phyloP scores from a whole-genome alignment of 2,797 vertebrate species.

The Sylvia borin region DNA sequence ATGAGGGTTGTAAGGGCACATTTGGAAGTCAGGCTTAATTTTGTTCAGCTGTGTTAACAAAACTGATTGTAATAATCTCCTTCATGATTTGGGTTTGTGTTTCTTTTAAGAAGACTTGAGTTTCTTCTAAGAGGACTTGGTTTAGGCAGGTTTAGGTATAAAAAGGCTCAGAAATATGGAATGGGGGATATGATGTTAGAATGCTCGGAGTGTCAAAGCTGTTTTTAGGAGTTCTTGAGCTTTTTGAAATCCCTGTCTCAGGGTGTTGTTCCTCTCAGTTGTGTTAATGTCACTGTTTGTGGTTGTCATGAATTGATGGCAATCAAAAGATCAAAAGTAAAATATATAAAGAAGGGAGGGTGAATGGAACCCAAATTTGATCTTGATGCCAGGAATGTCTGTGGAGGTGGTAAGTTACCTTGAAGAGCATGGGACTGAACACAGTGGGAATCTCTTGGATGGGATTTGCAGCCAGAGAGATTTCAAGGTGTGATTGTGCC shows the following conservation, averaged over 20 bases:
- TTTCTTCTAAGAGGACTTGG: not conserved
- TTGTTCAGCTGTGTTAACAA: not conserved
- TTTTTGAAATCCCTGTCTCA: not conserved
- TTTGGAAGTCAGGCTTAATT: not conserved
- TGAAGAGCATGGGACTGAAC: not conserved
- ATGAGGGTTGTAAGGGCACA: not conserved
- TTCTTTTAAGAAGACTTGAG: not conserved
- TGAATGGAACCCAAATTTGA: not conserved
- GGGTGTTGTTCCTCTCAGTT: not conserved
- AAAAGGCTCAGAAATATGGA: not conserved
- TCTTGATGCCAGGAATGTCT: not conserved
- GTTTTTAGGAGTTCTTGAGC: not conserved
- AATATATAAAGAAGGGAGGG: not conserved
- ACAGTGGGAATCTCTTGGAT: not conserved
- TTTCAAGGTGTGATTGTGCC: not conserved
- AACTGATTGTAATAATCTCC: not conserved
- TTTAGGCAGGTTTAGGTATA: not conserved
- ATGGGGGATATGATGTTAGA: not conserved
- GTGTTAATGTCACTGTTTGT: not conserved
- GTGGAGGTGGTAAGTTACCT: not conserved
- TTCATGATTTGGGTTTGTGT: not conserved
- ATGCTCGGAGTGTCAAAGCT: not conserved
- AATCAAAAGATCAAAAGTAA: not conserved
- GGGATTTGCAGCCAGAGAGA: not conserved
- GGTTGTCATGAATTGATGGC: not conserved